Evolutionary conservation across 2,797 vertebrate genomes (phyloP).

Genomic region (Sebastes oblongus): DNA sequence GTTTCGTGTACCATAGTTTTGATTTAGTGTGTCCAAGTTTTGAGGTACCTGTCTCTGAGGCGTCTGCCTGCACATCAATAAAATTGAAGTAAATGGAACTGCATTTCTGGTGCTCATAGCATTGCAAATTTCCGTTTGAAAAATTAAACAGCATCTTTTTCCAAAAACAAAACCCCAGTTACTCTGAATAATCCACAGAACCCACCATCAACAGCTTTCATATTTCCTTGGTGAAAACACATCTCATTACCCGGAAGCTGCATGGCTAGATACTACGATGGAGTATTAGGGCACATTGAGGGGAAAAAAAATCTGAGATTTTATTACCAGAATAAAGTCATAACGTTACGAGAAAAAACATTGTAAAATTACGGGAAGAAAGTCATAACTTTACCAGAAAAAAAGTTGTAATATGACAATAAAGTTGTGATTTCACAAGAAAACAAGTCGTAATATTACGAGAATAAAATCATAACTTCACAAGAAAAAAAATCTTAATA

Average conservation of each 20-base stretch:
- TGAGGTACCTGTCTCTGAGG: background rate
- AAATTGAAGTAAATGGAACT: background rate
- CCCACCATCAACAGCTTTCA: background rate
- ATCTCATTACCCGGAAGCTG: background rate
- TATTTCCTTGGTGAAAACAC: background rate
- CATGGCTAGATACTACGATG: background rate
- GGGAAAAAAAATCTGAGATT: no score
- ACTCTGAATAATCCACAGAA: background rate
- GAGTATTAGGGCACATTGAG: no score
- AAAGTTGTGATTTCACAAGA: no score
- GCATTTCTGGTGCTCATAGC: background rate
- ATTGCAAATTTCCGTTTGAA: background rate
- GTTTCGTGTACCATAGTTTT: background rate
- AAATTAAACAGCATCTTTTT: background rate
- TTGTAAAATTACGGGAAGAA: no score
- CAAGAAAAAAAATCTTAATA: no score
- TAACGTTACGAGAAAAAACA: no score
- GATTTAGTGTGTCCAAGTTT: background rate
- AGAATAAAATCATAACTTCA: no score
- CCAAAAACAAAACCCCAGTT: background rate
- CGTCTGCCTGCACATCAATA: background rate
- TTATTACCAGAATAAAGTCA: no score
- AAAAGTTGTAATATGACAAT: no score
- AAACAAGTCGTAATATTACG: no score
- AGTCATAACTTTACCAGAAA: no score